Conservation (phyloP, 2,888 invertebrate species). For the Ramazzottius varieornatus region DNA sequence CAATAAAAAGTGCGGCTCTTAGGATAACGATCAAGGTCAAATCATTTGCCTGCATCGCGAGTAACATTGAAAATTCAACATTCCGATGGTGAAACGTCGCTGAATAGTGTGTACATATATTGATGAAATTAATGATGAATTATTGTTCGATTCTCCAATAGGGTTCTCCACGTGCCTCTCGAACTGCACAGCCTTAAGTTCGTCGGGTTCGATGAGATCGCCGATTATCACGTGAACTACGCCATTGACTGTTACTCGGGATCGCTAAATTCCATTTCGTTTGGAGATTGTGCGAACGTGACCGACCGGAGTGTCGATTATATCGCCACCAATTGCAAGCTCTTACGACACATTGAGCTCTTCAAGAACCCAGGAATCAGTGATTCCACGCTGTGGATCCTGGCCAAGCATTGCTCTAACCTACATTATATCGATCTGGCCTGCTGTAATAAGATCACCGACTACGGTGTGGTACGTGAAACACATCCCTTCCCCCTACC, state of each 20-base stretch:
- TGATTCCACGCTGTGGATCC: constrained; percentile 1
- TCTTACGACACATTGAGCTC: neutral
- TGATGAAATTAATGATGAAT: too few relatives aligned
- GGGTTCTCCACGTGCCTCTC: neutral
- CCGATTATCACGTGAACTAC: neutral
- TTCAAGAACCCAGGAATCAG: neutral
- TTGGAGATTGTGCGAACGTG: neutral
- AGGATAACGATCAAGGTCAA: too few relatives aligned
- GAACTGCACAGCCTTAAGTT: constrained; percentile 1
- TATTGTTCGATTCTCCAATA: too few relatives aligned
- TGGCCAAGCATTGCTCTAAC: neutral
- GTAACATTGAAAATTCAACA: too few relatives aligned
- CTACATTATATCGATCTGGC: neutral
- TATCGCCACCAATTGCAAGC: constrained; percentile 1
- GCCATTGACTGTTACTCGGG: neutral
- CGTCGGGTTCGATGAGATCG: neutral
- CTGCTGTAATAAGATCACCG: neutral
- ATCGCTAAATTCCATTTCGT: neutral
- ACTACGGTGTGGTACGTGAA: neutral
- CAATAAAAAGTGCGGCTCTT: too few relatives aligned
- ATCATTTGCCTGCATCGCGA: too few relatives aligned
- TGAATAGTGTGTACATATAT: too few relatives aligned
- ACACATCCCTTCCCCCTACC: too few relatives aligned
- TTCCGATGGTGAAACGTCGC: too few relatives aligned
- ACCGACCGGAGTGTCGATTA: neutral